Percentiles rank a stretch among this genome's conserved stretches.
phyloP scores from a whole-genome alignment of 2,888 invertebrate genomes.

The Oithona nana region DNA sequence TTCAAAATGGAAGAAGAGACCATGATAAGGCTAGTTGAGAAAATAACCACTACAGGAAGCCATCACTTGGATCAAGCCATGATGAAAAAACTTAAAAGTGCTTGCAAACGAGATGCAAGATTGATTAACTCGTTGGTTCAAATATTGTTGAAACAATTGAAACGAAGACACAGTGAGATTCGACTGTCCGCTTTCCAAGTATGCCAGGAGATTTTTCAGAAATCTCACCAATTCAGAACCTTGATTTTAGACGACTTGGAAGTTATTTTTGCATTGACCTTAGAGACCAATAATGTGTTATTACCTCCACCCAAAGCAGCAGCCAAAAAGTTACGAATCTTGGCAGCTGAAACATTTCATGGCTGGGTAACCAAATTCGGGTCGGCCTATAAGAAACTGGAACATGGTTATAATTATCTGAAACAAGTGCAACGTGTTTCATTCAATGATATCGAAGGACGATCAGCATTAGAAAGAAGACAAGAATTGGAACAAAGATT shows the following conservation, averaged over 20 bases:
- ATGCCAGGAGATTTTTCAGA: conserved; percentile 33
- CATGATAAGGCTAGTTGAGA: neutral
- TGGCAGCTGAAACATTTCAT: conserved; percentile 31
- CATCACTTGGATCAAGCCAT: neutral
- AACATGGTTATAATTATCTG: conserved; percentile 31
- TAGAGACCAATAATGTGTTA: conserved; percentile 26
- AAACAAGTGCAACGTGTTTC: conserved; percentile 30
- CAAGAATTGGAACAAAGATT: conserved; percentile 25
- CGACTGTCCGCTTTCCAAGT: conserved; percentile 34
- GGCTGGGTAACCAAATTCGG: conserved; percentile 34
- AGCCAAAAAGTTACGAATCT: conserved; percentile 30
- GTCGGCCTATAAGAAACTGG: conserved; percentile 30
- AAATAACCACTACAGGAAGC: neutral
- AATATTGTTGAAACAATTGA: conserved; percentile 30
- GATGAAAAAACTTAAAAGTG: neutral
- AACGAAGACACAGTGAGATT: conserved; percentile 35
- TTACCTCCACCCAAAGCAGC: conserved; percentile 34
- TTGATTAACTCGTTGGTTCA: conserved; percentile 20
- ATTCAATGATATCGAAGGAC: conserved; percentile 27
- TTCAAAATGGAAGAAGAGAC: neutral
- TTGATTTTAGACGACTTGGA: conserved; percentile 29
- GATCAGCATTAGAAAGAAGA: conserved; percentile 25
- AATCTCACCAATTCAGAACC: conserved; percentile 34
- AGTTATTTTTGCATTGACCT: conserved; percentile 18
- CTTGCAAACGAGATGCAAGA: neutral